Percentiles rank a stretch among this genome's conserved stretches.
phyloP scores from a whole-genome alignment of 2,888 invertebrate species.

The Melieria omissa region DNA sequence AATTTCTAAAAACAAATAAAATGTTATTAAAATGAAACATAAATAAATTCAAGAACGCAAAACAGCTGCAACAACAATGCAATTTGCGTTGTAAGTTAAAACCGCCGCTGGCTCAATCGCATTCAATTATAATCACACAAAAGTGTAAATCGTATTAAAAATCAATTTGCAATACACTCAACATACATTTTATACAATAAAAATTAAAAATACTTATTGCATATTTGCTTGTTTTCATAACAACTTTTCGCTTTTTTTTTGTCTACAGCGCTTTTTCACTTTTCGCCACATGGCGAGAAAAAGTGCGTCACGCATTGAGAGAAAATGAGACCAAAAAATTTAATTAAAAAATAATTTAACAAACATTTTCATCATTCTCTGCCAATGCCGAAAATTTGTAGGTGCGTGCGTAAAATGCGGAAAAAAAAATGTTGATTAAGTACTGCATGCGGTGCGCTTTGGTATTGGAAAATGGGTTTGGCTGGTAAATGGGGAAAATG shows the following conservation, averaged over 20 bases:
- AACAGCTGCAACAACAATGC: too few relatives aligned
- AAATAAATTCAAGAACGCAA: too few relatives aligned
- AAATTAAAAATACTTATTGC: neutral
- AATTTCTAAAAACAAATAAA: too few relatives aligned
- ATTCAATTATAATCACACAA: constrained; percentile 16
- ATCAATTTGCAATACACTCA: constrained; percentile 28
- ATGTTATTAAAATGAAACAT: too few relatives aligned
- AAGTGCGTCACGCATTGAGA: neutral
- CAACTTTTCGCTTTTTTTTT: too few relatives aligned
- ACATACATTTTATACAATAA: neutral
- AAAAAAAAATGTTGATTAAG: neutral
- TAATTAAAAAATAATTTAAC: constrained; percentile 42
- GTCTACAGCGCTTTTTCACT: too few relatives aligned
- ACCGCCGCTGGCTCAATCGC: neutral
- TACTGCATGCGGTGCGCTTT: neutral
- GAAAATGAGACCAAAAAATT: constrained; percentile 39
- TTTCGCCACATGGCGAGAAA: neutral
- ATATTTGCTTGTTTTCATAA: too few relatives aligned
- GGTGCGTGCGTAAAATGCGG: too few relatives aligned
- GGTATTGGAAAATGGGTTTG: neutral
- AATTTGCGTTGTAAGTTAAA: too few relatives aligned
- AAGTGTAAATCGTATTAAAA: constrained; percentile 34
- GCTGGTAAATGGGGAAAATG: neutral
- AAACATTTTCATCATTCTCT: neutral
- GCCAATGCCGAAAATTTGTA: too few relatives aligned